phyloP scores from a whole-genome alignment of 2,797 vertebrate genomes.

The Choloepus didactylus region DNA sequence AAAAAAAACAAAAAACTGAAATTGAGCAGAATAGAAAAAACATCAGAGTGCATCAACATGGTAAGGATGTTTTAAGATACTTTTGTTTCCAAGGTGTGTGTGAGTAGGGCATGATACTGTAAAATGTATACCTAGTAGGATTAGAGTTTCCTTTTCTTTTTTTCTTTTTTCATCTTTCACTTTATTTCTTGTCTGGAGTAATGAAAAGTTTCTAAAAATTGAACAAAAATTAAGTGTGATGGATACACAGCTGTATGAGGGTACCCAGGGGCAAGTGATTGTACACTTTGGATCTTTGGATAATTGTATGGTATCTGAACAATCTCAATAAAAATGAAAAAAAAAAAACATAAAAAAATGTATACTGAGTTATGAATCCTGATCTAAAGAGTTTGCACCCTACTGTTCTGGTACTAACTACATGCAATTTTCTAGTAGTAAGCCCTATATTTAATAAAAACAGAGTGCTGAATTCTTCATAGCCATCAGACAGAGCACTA shows the following conservation, averaged over 20 bases:
- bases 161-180: too few species aligned
- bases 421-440: neutral
- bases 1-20: neutral
- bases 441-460: neutral
- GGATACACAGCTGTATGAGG: too few species aligned
- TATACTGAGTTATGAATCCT: neutral
- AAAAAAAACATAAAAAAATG: too few species aligned
- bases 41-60: neutral
- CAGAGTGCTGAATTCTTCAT: neutral
- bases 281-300: too few species aligned
- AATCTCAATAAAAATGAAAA: too few species aligned
- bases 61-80: neutral
- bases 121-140: neutral
- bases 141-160: too few species aligned
- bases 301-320: too few species aligned
- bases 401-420: neutral
- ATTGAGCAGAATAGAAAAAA: neutral
- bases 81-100: neutral
- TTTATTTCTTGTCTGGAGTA: too few species aligned
- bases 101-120: neutral
- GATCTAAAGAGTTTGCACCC: neutral
- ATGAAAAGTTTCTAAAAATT: too few species aligned
- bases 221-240: too few species aligned
- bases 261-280: too few species aligned
- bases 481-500: neutral